These are phyloP conservation scores for Erethizon dorsatum DNA, from an alignment of 2,797 vertebrate genomes.

Conservation along the genomic window DNA sequence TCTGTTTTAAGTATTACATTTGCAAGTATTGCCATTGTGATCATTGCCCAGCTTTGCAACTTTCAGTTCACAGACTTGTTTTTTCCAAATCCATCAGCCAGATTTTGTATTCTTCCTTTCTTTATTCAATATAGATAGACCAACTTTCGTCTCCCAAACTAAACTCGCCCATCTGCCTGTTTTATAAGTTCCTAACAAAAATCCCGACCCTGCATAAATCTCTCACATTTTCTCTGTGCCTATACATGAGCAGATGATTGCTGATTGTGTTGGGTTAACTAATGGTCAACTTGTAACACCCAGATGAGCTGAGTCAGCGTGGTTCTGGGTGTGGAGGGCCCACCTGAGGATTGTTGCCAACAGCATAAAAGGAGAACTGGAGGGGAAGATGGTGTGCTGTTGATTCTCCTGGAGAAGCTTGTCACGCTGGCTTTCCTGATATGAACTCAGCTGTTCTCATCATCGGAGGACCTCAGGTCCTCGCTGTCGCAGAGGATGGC, in stretches of 20 bases:
- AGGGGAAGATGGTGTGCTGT: no score
- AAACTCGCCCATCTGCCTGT: neutral
- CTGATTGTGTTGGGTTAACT: neutral
- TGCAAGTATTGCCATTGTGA: neutral
- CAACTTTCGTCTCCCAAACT: neutral
- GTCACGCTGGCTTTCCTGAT: no score
- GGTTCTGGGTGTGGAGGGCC: no score
- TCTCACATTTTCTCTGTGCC: neutral
- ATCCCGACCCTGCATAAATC: neutral
- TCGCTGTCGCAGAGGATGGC: no score
- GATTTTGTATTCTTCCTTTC: constrained; percentile 29
- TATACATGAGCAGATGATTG: neutral
- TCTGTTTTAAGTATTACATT: neutral
- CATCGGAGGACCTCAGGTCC: no score
- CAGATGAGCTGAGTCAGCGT: no score
- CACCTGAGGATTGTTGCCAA: no score
- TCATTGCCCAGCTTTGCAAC: constrained; percentile 1
- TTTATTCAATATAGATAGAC: constrained; percentile 21
- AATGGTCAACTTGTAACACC: no score
- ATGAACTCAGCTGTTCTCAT: no score
- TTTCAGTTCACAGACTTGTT: neutral
- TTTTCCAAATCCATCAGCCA: neutral
- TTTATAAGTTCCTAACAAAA: constrained; percentile 37
- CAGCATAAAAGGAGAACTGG: no score
- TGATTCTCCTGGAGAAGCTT: no score